Base-by-base conservation (phyloP, 2,113 vertebrate genomes). In the Meleagris gallopavo region DNA sequence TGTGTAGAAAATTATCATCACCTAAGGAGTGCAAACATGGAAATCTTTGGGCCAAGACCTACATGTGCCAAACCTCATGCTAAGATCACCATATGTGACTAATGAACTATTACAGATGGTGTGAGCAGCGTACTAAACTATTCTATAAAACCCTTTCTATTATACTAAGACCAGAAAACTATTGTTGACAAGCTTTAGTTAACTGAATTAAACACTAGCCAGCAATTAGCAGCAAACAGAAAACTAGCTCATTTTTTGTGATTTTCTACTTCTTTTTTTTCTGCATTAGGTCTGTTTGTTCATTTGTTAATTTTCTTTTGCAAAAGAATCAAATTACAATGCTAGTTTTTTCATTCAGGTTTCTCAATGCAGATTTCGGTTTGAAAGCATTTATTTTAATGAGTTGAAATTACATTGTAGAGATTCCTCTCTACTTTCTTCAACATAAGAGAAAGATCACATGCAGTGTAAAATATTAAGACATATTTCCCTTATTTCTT, bases 381-480 rank as follows among this genome's bases (percentile, higher is more conserved):
- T 84, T 84, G 18, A 24, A 94, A 86, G 14, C 34, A 38, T 38
- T 78, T 15, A 81, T 78, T 90, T 71, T 67, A 89, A 50, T 60
- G 15, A 4, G 19, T 64, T 60, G 19, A 45, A 83, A 64, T 77
- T 78, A 14, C 22, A 48, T 62, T 74, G 32, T 25, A n/a, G 38
- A 66, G 32, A 78, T 66, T 55, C 6, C 4, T 5, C 2, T 87
- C 54, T 79, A 38, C 7, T 3, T 84, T 78, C 61, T 41, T 38
- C 10, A 78, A 25, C 30, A 19, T 60, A 54, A 46, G 13, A 58
- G 12, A 84, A 85, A 82, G 21, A 61, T 58, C 9, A 50, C 66
- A 74, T 88, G 8, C 11, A 83, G 38, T 19, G 13, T 58, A 77
- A 94, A 91, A 86, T 93, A 90, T 80, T 83, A 55, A 85, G 72